phyloP scores from a whole-genome alignment of 2,113 vertebrate species.

The Cyanistes caeruleus region DNA sequence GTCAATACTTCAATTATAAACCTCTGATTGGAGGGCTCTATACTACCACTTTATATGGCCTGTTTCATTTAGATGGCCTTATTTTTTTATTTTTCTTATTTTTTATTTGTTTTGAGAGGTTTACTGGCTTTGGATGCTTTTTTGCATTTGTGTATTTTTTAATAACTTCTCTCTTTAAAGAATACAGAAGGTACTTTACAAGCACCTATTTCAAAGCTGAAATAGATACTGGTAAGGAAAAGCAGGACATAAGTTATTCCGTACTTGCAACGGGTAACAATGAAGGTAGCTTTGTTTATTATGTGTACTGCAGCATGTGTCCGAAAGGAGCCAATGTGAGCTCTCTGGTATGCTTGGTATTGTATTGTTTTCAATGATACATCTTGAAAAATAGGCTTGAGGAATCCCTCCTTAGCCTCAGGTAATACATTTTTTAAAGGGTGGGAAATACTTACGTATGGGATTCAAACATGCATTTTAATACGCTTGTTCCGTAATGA shows the following conservation, averaged over 20 bases:
- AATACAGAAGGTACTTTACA: not conserved
- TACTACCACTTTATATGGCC: not conserved
- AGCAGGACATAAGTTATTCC: not conserved
- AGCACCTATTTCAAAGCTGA: not conserved
- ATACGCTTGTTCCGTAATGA: not conserved
- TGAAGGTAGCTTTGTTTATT: not conserved
- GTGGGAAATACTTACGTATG: not conserved
- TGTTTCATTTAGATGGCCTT: not conserved
- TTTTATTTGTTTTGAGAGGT: conserved; percentile 41
- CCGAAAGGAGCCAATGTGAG: not conserved
- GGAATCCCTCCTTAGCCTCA: conserved; percentile 10
- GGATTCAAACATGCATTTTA: conserved; percentile 23
- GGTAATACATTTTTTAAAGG: not conserved
- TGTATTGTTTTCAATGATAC: not conserved
- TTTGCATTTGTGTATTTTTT: conserved; percentile 42
- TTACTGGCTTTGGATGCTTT: conserved; percentile 74
- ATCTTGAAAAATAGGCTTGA: not conserved
- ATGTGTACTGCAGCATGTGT: not conserved
- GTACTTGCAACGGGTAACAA: not conserved
- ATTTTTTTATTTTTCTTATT: not conserved
- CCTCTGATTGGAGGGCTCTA: conserved; percentile 15
- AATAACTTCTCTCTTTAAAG: not conserved
- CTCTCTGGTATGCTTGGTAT: not conserved
- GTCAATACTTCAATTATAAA: conserved; percentile 80
- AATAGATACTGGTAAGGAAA: conserved; percentile 10